Base-by-base conservation (phyloP, 1,140 invertebrate species). In the Drosophila suzukii region DNA sequence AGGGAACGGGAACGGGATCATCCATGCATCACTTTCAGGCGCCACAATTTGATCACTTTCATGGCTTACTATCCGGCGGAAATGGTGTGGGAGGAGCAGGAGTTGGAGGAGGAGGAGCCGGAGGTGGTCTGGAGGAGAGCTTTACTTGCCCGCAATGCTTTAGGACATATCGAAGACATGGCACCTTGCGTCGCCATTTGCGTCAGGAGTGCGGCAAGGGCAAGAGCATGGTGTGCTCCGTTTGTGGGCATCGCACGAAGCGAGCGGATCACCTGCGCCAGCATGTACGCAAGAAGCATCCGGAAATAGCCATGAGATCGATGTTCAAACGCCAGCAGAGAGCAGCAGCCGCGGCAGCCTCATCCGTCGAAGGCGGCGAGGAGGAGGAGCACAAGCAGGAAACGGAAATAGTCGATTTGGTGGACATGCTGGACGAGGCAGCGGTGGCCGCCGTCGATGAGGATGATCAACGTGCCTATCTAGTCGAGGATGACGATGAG, bases 121-220 rank as follows among this genome's bases (percentile, higher is more conserved):
- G 53, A 10, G n/a, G 59, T 15, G 12, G 59, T 15, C 73, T 76
- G 17, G 91, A 92, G 70, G 91, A 92, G 39, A 92, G 80, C 47
- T 92, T 85, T 88, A 92, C 92, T 74, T 95, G 95, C 76, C 94
- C 94, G 7, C 94, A 94, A 67, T 95, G 94, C 77, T 92, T 88
- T 77, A 94, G 94, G 65, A 93, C 93, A 27, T 95, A 95, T 88
- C 93, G 93, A 57, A 89, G 94, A 10, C 93, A 93, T 36, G 94
- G 94, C 61, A 94, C 94, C 4, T 66, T 94, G 65, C 94, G 93
- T 60, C 93, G 94, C 6, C 94, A 94, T 74, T 65, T 94, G 51
- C 90, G 93, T n/a, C 93, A 93, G 49, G 93, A 94, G 77, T 94
- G 93, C 73, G 94, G 94, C 34, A 93, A 93, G 59, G 93, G 93